Percentiles rank a stretch among this genome's conserved stretches.
Evolutionary conservation across 2,113 vertebrate genomes (phyloP).

Genomic region (Channa argus): DNA sequence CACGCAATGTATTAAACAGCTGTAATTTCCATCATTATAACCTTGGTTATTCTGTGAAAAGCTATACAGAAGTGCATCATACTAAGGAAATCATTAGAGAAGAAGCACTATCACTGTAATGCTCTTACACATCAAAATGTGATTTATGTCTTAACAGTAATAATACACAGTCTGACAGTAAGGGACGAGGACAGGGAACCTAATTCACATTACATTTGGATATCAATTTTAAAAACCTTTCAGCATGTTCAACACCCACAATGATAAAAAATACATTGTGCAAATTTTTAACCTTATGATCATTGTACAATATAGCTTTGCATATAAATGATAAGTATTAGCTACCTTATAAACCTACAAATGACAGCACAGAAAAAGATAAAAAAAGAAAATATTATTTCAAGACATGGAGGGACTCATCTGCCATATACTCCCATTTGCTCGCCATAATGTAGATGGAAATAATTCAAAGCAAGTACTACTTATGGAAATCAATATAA

Average conservation of each 20-base stretch:
- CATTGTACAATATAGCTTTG: neutral
- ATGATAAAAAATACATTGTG: conserved; percentile 1
- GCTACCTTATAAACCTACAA: neutral
- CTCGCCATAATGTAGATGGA: too few relatives aligned
- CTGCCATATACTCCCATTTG: too few relatives aligned
- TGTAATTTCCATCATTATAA: conserved; percentile 29
- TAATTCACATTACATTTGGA: conserved; percentile 55
- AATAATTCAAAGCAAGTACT: too few relatives aligned
- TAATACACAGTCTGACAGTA: conserved; percentile 18
- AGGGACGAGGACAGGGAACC: conserved; percentile 11
- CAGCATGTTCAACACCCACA: conserved; percentile 23
- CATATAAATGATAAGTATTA: conserved; percentile 10
- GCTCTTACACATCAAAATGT: neutral
- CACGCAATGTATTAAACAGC: conserved; percentile 42
- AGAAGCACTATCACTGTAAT: conserved; percentile 13
- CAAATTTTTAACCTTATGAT: conserved; percentile 11
- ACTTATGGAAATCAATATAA: neutral
- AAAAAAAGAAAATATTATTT: too few relatives aligned
- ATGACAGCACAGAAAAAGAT: neutral
- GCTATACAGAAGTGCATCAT: neutral
- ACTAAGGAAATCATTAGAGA: conserved; percentile 24
- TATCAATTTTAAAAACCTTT: conserved; percentile 40
- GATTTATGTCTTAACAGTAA: conserved; percentile 27
- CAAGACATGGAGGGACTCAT: too few relatives aligned
- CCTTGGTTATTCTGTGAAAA: conserved; percentile 22